Evolutionary conservation across 2,797 vertebrate species (phyloP), one percentile per base, ranked within the genome.

Genomic region (Choloepus didactylus): DNA sequence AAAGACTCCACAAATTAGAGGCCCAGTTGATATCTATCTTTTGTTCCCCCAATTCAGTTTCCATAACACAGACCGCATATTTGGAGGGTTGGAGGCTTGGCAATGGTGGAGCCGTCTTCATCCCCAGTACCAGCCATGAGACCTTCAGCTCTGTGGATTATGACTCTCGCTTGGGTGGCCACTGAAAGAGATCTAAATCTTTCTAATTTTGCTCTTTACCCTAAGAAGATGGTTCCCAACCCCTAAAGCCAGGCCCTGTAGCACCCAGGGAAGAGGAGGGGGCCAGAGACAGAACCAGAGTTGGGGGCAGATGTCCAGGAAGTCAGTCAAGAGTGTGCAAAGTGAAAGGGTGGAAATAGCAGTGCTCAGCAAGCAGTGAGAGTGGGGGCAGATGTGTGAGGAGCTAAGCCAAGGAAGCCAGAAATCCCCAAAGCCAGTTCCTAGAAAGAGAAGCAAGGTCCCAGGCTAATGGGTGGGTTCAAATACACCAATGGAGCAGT

Each of bases 1-100:
- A 35, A 95, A 83, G 64, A 87, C 14, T 86, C 70, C 51, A 86
- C 44, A 79, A 29, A 62, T 86, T 60, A 89, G 51, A 93, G 19
- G 76, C 79, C 66, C 14, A 2, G 49, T 9, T 5, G 8, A n/a
- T 70, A 59, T 81, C 49, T 93, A 41, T 67, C 81, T 91, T 91
- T 94, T 80, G 44, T 84, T 60, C 1, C 3, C 11, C 29, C 15
- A 54, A 31, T 89, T 91, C 66, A 81, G 44, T 90, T 94, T 88
- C 67, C 51, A 85, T n/a, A 87, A 84, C 64, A 89, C 3, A 54
- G 73, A 83, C 41, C 59, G 91, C 49, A 82, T 54, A 51, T 76
- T 35, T 31, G 59, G n/a, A 12, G 1, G 41, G 6, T 12, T 88
- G 72, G 91, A 54, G 10, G 77, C n/a, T 82, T 54, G 38, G 44